phyloP scores from a whole-genome alignment of 2,113 vertebrate genomes.

The Lipophrys pholis region DNA sequence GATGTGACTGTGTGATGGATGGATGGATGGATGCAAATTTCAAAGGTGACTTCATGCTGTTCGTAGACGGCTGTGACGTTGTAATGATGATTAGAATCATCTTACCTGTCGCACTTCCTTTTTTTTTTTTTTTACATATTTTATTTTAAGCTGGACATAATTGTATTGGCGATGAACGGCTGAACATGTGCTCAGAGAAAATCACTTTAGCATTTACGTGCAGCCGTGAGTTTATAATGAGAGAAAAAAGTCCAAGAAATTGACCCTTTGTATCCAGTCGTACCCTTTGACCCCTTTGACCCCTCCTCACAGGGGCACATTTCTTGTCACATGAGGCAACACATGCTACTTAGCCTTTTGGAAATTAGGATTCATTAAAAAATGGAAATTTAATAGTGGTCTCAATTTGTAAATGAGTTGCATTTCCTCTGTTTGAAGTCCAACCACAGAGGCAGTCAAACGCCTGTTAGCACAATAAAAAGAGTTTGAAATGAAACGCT shows the following conservation, averaged over 20 bases:
- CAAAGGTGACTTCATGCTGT: too few species aligned
- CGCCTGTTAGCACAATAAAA: slow-evolving; percentile 45
- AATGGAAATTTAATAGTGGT: slow-evolving; percentile 81
- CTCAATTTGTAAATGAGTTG: slow-evolving; percentile 51
- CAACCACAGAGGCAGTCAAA: slow-evolving; percentile 48
- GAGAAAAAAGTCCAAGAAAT: slow-evolving; percentile 25
- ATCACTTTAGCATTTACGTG: slow-evolving; percentile 7
- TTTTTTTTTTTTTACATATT: too few species aligned
- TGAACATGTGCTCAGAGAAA: not conserved
- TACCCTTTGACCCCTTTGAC: slow-evolving; percentile 61
- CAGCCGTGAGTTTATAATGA: slow-evolving; percentile 15
- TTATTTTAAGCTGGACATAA: too few species aligned
- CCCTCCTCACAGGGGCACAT: slow-evolving; percentile 49
- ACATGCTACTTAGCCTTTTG: slow-evolving; percentile 64
- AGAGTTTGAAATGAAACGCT: slow-evolving; percentile 74
- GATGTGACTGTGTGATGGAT: too few species aligned
- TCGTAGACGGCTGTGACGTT: too few species aligned
- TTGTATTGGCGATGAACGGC: too few species aligned
- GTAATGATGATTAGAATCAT: too few species aligned
- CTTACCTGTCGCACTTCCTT: too few species aligned
- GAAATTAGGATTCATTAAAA: slow-evolving; percentile 81
- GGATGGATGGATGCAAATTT: too few species aligned
- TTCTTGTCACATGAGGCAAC: slow-evolving; percentile 16
- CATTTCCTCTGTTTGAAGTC: slow-evolving; percentile 60
- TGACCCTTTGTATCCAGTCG: slow-evolving; percentile 44